phyloP scores from a whole-genome alignment of 64 coral and sea anemone species.

The Actinia tenebrosa region DNA sequence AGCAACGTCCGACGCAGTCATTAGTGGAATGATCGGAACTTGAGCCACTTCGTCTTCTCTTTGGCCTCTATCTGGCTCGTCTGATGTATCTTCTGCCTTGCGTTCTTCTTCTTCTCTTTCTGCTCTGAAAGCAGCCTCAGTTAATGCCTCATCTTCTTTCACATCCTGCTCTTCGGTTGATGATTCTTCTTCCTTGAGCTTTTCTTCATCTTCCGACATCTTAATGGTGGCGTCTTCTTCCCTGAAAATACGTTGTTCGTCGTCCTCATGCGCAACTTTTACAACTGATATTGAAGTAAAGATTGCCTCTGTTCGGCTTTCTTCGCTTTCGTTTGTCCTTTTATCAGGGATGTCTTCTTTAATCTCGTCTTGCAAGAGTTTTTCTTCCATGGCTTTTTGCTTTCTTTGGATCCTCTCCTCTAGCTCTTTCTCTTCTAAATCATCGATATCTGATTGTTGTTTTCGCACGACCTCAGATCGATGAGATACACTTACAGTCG shows the following conservation, averaged over 20 bases:
- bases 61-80: not conserved
- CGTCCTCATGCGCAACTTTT: not conserved
- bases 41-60: not conserved
- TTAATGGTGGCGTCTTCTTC: constrained; percentile 20
- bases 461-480: not conserved
- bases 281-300: not conserved
- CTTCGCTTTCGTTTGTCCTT: not conserved
- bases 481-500: not conserved
- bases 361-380: not conserved
- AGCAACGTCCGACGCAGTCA: not conserved
- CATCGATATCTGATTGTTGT: not conserved
- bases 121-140: constrained; percentile 51
- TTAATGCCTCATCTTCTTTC: constrained; percentile 44
- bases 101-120: constrained; percentile 20
- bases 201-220: constrained; percentile 33
- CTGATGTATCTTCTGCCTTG: not conserved
- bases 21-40: not conserved
- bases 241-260: constrained; percentile 16
- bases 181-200: constrained; percentile 15
- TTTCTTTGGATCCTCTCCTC: constrained; percentile 8
- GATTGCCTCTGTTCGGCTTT: not conserved
- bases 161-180: constrained; percentile 55
- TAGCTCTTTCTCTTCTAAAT: constrained; percentile 21
- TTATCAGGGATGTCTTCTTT: not conserved
- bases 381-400: not conserved